phyloP scores from a whole-genome alignment of 1,140 invertebrate species.

The Drosophila takahashii region DNA sequence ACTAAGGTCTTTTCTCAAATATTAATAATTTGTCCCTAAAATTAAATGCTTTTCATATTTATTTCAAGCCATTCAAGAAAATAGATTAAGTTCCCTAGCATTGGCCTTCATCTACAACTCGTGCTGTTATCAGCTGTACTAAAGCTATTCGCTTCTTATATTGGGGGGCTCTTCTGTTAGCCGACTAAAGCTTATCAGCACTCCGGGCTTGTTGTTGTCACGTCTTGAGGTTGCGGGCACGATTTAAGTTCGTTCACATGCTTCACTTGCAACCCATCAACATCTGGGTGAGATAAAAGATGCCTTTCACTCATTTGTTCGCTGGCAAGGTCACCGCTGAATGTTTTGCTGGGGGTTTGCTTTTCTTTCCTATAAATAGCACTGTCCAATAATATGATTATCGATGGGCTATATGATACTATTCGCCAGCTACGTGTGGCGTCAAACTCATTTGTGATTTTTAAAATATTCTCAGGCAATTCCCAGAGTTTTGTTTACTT shows the following conservation, averaged over 20 bases:
- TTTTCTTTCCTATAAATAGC: conserved; percentile 44
- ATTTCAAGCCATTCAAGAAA: conserved; percentile 1
- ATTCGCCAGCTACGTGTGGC: conserved; percentile 11
- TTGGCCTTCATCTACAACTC: conserved; percentile 14
- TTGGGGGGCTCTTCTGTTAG: conserved; percentile 13
- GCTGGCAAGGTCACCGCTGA: conserved; percentile 37
- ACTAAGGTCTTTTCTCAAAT: too few relatives aligned
- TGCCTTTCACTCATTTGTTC: conserved; percentile 43
- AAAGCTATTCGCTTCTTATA: conserved; percentile 15
- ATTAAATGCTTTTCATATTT: not conserved
- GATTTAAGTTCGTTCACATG: conserved; percentile 45
- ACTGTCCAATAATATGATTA: conserved; percentile 46
- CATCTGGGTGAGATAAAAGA: conserved; percentile 37
- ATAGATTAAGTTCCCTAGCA: not conserved
- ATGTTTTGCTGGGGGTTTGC: conserved; percentile 35
- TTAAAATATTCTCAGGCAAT: conserved; percentile 8
- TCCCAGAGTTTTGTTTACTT: conserved; percentile 22
- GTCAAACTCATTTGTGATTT: conserved; percentile 4
- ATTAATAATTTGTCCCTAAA: not conserved
- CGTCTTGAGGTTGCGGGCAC: conserved; percentile 33
- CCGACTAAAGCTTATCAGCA: conserved; percentile 23
- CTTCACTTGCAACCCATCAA: conserved; percentile 1
- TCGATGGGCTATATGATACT: conserved; percentile 25
- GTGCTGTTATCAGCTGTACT: conserved; percentile 31
- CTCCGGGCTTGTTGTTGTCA: conserved; percentile 28